These are phyloP conservation scores for Lepidurus apus DNA, from an alignment of 1,140 invertebrate genomes.

Conservation along the genomic window DNA sequence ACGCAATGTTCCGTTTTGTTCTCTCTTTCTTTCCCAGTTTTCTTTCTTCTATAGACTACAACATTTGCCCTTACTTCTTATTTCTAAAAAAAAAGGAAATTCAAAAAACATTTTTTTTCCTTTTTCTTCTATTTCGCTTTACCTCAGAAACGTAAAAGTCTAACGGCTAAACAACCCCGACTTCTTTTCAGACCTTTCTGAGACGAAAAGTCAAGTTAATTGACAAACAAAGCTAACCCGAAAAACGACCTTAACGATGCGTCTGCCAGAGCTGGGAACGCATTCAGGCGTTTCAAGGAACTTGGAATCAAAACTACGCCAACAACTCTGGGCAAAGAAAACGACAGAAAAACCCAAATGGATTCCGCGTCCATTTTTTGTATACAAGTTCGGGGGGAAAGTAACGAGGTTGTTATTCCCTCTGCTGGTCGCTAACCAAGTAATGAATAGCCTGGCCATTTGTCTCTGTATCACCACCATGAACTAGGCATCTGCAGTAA, in stretches of 20 bases:
- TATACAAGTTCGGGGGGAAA: neutral
- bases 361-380: neutral
- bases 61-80: too few species aligned
- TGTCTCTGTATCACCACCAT: neutral
- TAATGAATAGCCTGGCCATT: neutral
- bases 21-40: too few species aligned
- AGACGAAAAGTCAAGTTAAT: constrained; percentile 10
- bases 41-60: too few species aligned
- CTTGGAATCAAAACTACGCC: neutral
- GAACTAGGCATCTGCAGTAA: neutral
- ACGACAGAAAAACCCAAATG: neutral
- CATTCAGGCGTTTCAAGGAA: too few species aligned
- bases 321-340: neutral
- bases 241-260: neutral
- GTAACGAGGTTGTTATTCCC: neutral
- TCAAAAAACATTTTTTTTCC: too few species aligned
- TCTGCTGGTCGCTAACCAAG: neutral
- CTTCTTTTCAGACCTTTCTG: neutral
- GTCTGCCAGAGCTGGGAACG: too few species aligned
- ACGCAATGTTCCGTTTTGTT: too few species aligned
- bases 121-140: neutral
- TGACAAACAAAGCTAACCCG: neutral
- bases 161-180: neutral
- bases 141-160: neutral
- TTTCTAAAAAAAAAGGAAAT: too few species aligned